Conservation (phyloP, 2,113 vertebrate species). For the Dipodomys merriami region DNA sequence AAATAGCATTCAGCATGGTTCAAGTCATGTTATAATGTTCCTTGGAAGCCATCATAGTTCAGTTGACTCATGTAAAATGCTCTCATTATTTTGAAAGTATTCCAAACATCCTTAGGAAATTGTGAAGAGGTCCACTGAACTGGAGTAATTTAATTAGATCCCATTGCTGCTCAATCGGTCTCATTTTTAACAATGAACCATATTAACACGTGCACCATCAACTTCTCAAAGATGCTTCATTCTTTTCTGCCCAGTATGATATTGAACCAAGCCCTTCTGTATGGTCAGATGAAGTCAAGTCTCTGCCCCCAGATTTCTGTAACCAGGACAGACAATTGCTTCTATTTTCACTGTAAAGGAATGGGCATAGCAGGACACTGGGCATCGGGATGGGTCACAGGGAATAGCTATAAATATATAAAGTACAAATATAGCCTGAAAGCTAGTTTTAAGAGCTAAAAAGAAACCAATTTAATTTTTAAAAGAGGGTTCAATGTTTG, state of each 20-base stretch:
- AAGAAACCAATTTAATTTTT: not conserved
- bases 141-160: conserved; percentile 9
- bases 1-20: not conserved
- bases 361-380: not conserved
- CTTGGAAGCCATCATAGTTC: not conserved
- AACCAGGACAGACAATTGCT: conserved; percentile 1
- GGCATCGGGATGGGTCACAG: not conserved
- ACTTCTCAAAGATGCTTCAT: not conserved
- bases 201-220: not conserved
- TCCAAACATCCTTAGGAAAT: conserved; percentile 24
- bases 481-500: not conserved
- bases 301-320: not conserved
- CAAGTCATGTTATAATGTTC: not conserved
- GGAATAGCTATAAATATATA: not conserved
- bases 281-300: not conserved
- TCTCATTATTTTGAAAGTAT: conserved; percentile 16
- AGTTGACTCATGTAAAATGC: conserved; percentile 22
- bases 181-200: not conserved
- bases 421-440: conserved; percentile 19
- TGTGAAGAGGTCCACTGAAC: not conserved
- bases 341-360: conserved; percentile 25
- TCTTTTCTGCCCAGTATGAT: not conserved
- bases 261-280: not conserved
- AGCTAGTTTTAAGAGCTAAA: not conserved
- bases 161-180: not conserved